phyloP scores from a whole-genome alignment of 92 coral and sea anemone species.

The Ricordea florida region DNA sequence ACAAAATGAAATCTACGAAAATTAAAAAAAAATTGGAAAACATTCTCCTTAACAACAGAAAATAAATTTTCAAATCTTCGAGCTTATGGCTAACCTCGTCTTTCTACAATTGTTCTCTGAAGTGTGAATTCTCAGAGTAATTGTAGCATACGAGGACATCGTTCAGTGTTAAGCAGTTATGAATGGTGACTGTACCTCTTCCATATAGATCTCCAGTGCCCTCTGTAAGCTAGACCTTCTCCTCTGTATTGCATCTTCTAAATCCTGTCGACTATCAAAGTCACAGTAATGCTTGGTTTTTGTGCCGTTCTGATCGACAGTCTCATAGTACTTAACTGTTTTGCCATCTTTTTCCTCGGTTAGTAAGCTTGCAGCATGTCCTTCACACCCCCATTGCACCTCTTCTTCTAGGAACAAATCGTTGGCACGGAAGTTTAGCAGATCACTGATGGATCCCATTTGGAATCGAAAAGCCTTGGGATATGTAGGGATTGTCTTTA shows the following conservation, averaged over 20 bases:
- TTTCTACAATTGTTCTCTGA: no score
- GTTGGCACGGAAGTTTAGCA: constrained; percentile 20
- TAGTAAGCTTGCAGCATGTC: not conserved
- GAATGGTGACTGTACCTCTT: constrained; percentile 3
- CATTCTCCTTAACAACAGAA: no score
- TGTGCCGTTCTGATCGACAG: not conserved
- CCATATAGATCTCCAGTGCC: constrained; percentile 22
- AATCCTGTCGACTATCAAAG: constrained; percentile 4
- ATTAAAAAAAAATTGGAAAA: no score
- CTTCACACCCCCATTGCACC: constrained; percentile 58
- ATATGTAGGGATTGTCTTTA: constrained; percentile 29
- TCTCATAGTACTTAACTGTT: not conserved
- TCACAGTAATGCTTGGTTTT: not conserved
- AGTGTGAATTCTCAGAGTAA: not conserved
- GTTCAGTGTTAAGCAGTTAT: not conserved
- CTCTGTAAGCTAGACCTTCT: not conserved
- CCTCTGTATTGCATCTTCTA: constrained; percentile 1
- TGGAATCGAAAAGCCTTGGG: constrained; percentile 56
- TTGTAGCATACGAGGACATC: not conserved
- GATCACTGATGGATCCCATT: constrained; percentile 6
- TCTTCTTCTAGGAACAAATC: constrained; percentile 51
- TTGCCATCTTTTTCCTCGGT: constrained; percentile 9
- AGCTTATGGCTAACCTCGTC: no score
- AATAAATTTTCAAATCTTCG: no score
- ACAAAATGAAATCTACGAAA: no score